Evolutionary conservation across 92 coral and sea anemone genomes (phyloP).

Genomic region (Phenganax stokvisi): DNA sequence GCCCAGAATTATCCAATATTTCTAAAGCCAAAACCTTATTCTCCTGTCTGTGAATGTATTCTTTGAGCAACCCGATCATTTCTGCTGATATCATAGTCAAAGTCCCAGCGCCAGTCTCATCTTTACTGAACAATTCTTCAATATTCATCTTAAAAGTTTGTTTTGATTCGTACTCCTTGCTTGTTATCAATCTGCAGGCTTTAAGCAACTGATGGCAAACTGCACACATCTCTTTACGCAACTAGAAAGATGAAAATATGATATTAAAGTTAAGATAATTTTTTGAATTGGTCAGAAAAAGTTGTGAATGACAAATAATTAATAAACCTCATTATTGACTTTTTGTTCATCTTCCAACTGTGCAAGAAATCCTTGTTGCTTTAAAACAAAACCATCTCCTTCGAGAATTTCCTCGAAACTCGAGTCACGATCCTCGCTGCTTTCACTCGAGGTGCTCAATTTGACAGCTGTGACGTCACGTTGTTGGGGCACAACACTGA

Average conservation of each 20-base stretch:
- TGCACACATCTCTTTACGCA: conserved; percentile 29
- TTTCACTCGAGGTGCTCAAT: conserved; percentile 63
- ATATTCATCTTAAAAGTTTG: conserved; percentile 30
- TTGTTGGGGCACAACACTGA: conserved; percentile 47
- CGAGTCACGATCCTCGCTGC: conserved; percentile 64
- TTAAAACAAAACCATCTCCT: conserved; percentile 54
- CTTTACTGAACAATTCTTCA: conserved; percentile 19
- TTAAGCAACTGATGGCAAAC: conserved; percentile 23
- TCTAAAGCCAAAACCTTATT: background rate
- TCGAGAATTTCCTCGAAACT: conserved; percentile 37
- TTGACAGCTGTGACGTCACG: conserved; percentile 57
- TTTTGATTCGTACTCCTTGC: conserved; percentile 10
- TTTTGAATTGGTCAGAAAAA: background rate
- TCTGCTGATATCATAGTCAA: conserved; percentile 35
- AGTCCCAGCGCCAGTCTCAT: conserved; percentile 25
- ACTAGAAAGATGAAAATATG: background rate
- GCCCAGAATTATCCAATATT: too few species aligned
- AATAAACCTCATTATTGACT: conserved; percentile 68
- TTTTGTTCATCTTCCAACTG: conserved; percentile 80
- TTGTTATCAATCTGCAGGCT: conserved; percentile 29
- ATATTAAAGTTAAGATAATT: background rate
- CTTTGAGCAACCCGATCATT: conserved; percentile 26
- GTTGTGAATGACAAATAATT: background rate
- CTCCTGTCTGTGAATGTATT: conserved; percentile 26
- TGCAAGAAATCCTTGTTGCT: conserved; percentile 57